These are phyloP conservation scores for Perca flavescens DNA, from an alignment of 2,113 vertebrate genomes.

Conservation along the genomic window DNA sequence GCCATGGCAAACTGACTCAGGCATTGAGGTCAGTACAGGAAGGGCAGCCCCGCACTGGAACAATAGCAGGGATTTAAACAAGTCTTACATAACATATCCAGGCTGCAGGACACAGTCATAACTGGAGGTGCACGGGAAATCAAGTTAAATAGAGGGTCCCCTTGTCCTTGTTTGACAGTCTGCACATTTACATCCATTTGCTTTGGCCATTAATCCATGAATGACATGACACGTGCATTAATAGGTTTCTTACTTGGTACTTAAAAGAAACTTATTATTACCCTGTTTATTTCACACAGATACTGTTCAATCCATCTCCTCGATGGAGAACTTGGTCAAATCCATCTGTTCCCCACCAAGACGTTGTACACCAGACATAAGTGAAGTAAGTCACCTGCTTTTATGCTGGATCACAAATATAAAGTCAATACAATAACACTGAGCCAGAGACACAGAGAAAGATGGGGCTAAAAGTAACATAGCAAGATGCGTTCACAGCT, in stretches of 20 bases:
- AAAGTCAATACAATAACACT: no score
- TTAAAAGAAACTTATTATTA: neutral
- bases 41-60: slow-evolving; percentile 70
- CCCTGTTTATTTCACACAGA: slow-evolving; percentile 48
- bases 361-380: slow-evolving; percentile 60
- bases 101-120: slow-evolving; percentile 45
- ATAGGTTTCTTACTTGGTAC: neutral
- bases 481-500: neutral
- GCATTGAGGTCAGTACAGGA: slow-evolving; percentile 69
- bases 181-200: neutral
- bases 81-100: slow-evolving; percentile 61
- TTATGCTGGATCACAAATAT: neutral
- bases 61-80: slow-evolving; percentile 80
- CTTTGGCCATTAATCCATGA: neutral
- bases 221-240: neutral
- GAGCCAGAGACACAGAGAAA: neutral
- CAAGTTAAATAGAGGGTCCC: slow-evolving; percentile 16
- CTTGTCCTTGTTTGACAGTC: slow-evolving; percentile 27
- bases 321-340: slow-evolving; percentile 71
- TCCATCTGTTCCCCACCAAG: slow-evolving; percentile 53
- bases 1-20: slow-evolving; percentile 35
- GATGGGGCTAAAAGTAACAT: neutral
- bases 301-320: slow-evolving; percentile 39
- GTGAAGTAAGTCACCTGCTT: slow-evolving; percentile 64
- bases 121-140: slow-evolving; percentile 31